Evolutionary conservation across 2,888 invertebrate species (phyloP).

Genomic region (Stenchaetothrips biformis): DNA sequence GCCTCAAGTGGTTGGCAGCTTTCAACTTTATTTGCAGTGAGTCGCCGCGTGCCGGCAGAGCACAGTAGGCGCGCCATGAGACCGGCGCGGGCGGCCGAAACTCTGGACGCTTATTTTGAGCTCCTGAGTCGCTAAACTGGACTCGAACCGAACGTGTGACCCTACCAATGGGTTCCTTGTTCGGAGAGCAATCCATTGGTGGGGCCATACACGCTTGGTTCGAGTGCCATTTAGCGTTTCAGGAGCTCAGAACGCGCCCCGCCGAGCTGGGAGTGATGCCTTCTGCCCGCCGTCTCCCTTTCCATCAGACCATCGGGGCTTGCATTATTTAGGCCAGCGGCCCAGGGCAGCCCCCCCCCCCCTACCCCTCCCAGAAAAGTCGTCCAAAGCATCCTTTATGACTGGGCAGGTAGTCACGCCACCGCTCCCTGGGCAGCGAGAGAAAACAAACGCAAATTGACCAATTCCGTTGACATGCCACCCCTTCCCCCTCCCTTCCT

Average conservation of each 20-base stretch:
- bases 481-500: slow-evolving; percentile 5
- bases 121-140: no score
- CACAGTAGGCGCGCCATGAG: not conserved
- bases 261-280: no score
- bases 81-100: no score
- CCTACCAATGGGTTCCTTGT: no score
- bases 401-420: slow-evolving; percentile 36
- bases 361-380: not conserved
- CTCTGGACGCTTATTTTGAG: no score
- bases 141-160: no score
- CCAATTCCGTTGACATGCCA: slow-evolving; percentile 27
- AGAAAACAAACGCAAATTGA: slow-evolving; percentile 6
- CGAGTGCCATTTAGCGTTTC: no score
- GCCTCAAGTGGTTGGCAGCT: no score
- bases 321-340: not conserved
- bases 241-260: no score
- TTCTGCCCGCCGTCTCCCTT: slow-evolving; percentile 28
- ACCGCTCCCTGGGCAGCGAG: slow-evolving; percentile 28
- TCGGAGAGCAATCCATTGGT: no score
- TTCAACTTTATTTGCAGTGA: no score
- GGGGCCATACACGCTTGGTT: no score
- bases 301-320: not conserved
- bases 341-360: not conserved
- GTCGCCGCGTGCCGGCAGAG: not conserved
- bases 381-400: slow-evolving; percentile 34